These are phyloP conservation scores for Oryzias sinensis DNA, from an alignment of 2,797 vertebrate species.

Conservation along the genomic window DNA sequence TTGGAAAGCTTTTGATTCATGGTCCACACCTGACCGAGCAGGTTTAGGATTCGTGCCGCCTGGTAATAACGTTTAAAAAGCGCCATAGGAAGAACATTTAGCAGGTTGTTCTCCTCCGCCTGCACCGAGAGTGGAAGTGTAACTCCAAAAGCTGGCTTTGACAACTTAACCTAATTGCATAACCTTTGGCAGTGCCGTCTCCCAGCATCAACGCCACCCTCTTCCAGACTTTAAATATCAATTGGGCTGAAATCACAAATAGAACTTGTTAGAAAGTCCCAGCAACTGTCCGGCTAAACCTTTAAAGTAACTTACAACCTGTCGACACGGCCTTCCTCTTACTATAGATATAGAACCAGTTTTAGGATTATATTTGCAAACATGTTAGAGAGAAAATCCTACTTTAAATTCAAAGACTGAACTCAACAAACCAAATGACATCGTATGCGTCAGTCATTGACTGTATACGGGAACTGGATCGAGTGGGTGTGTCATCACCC, in stretches of 20 bases:
- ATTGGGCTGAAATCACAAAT: slow-evolving; percentile 40
- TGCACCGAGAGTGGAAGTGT: slow-evolving; percentile 30
- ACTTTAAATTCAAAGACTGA: no score
- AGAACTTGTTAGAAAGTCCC: slow-evolving; percentile 38
- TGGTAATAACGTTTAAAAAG: background rate
- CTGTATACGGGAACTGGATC: no score
- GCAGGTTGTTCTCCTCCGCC: background rate
- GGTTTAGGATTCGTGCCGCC: no score
- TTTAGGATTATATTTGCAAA: slow-evolving; percentile 8
- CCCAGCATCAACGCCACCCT: slow-evolving; percentile 22
- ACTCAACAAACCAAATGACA: no score
- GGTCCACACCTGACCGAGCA: no score
- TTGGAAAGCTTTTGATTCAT: background rate
- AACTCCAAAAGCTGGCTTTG: slow-evolving; percentile 56
- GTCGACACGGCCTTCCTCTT: slow-evolving; percentile 22
- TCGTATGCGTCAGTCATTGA: no score
- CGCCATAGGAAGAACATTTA: slow-evolving; percentile 1
- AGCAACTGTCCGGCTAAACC: slow-evolving; percentile 31
- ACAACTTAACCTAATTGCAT: slow-evolving; percentile 42
- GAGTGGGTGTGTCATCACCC: no score
- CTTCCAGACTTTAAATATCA: slow-evolving; percentile 37
- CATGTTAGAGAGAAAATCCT: no score
- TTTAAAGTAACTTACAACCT: slow-evolving; percentile 36
- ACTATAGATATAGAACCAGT: slow-evolving; percentile 19
- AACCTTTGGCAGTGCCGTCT: slow-evolving; percentile 41